These are phyloP conservation scores for Tetranychus piercei DNA, from an alignment of 2,888 invertebrate species.

Conservation along the genomic window DNA sequence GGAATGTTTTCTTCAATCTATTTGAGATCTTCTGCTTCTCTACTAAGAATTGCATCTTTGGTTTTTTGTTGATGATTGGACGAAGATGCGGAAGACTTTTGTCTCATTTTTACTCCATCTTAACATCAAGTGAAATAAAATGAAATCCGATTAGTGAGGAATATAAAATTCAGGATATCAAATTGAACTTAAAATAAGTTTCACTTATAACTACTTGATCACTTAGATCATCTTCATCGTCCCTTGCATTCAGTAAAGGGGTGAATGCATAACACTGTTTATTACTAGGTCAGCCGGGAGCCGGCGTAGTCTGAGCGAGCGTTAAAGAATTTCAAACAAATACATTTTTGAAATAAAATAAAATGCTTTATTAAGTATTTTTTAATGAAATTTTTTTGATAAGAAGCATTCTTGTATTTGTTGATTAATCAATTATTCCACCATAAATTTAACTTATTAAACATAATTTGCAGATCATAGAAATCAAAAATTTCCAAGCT, in stretches of 20 bases:
- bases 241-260: slow-evolving; percentile 64
- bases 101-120: slow-evolving; percentile 25
- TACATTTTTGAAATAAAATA: too few species aligned
- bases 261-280: slow-evolving; percentile 84
- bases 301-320: too few species aligned
- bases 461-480: too few species aligned
- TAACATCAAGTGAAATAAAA: not conserved
- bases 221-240: slow-evolving; percentile 44
- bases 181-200: slow-evolving; percentile 13
- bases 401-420: too few species aligned
- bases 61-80: slow-evolving; percentile 15
- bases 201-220: slow-evolving; percentile 18
- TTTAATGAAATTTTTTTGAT: too few species aligned
- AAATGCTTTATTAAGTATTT: too few species aligned
- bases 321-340: too few species aligned
- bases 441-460: too few species aligned
- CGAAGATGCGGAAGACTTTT: slow-evolving; percentile 13
- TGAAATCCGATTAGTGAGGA: not conserved
- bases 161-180: not conserved
- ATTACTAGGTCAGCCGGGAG: too few species aligned
- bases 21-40: slow-evolving; percentile 49
- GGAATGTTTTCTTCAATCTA: slow-evolving; percentile 93
- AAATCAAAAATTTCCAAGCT: too few species aligned
- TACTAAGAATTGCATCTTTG: slow-evolving; percentile 16
- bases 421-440: too few species aligned